Evolutionary conservation across 2,888 invertebrate genomes (phyloP).

Genomic region (Cylloceria caligata): DNA sequence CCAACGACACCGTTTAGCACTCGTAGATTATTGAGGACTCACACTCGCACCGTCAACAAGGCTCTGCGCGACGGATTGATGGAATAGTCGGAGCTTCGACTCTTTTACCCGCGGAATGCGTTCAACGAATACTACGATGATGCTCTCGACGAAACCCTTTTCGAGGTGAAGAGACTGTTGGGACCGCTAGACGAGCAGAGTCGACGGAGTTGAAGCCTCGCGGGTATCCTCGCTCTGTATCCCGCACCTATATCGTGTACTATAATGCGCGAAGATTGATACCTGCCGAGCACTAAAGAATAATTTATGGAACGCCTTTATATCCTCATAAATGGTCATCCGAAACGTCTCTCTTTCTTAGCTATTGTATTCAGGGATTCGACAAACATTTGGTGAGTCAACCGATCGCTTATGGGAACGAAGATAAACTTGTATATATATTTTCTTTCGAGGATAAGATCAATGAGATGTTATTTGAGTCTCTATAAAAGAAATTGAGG

Average conservation of each 20-base stretch:
- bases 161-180: constrained; percentile 22
- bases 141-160: constrained; percentile 46
- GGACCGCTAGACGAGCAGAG: constrained; percentile 3
- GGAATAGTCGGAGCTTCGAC: not conserved
- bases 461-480: constrained; percentile 50
- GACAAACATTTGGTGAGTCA: constrained; percentile 65
- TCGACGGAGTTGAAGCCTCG: constrained; percentile 18
- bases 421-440: constrained; percentile 27
- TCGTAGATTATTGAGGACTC: constrained; percentile 49
- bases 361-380: constrained; percentile 41
- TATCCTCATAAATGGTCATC: constrained; percentile 58
- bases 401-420: constrained; percentile 48
- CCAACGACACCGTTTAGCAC: constrained; percentile 62
- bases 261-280: constrained; percentile 62
- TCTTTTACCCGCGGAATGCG: constrained; percentile 36
- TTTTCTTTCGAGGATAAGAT: constrained; percentile 52
- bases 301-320: constrained; percentile 60
- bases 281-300: constrained; percentile 61
- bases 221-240: constrained; percentile 22
- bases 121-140: constrained; percentile 43
- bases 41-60: constrained; percentile 10
- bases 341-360: constrained; percentile 50
- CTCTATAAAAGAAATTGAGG: constrained; percentile 44
- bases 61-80: constrained; percentile 20
- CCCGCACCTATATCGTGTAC: not conserved